Conservation (phyloP, 2,113 vertebrate species). For the Nothoprocta perdicaria region DNA sequence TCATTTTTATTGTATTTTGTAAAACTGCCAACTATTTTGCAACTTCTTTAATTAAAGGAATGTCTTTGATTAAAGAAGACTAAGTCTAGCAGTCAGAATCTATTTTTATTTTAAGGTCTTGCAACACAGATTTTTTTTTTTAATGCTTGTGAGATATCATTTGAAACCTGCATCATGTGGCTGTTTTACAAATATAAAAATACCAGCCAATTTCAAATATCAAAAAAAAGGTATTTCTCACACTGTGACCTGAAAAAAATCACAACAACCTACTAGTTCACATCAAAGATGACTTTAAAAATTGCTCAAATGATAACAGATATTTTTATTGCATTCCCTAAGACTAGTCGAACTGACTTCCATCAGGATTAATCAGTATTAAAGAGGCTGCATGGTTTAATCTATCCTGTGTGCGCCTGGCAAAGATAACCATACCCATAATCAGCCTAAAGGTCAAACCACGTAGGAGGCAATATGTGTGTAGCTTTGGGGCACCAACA, state of each 20-base stretch:
- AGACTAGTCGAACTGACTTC: conserved; percentile 46
- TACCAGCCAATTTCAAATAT: not conserved
- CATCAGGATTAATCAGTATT: conserved; percentile 60
- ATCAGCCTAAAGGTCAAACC: conserved; percentile 58
- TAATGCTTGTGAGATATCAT: not conserved
- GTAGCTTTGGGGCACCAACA: conserved; percentile 45
- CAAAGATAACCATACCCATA: conserved; percentile 32
- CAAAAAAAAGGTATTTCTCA: conserved; percentile 9
- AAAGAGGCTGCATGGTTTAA: conserved; percentile 33
- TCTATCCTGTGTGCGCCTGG: not conserved
- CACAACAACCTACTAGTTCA: conserved; percentile 1
- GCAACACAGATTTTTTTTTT: not conserved
- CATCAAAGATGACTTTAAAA: conserved; percentile 30
- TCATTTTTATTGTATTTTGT: not conserved
- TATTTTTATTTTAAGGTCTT: not conserved
- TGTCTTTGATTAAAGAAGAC: not conserved
- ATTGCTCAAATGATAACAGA: conserved; percentile 22
- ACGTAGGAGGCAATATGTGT: conserved; percentile 33
- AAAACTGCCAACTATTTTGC: not conserved
- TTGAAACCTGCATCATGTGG: not conserved
- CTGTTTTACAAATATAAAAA: conserved; percentile 9
- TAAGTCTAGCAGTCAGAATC: not conserved
- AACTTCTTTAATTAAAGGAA: conserved; percentile 6
- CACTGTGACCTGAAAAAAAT: conserved; percentile 23
- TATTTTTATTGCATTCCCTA: conserved; percentile 26